A percentile compares a stretch with the other conserved stretches of the same genome.
phyloP scores from a whole-genome alignment of 2,113 vertebrate genomes.

The Tetraodon nigroviridis region DNA sequence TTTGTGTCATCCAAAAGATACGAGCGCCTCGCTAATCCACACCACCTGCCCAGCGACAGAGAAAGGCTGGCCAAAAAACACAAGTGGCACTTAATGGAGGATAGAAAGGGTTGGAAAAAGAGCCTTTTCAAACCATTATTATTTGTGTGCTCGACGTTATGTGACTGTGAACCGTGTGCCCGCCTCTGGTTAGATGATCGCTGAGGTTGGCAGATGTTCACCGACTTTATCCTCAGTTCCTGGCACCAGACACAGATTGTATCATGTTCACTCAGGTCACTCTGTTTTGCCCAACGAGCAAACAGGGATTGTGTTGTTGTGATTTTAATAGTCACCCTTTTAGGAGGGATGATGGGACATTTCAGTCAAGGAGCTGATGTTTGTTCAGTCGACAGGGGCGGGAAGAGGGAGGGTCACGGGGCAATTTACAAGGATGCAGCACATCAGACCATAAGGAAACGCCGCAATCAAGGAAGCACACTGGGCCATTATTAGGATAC shows the following conservation, averaged over 20 bases:
- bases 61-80: conserved; percentile 19
- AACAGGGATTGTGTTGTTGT: background rate
- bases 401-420: background rate
- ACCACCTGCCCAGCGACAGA: conserved; percentile 22
- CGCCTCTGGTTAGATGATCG: conserved; percentile 41
- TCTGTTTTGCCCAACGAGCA: background rate
- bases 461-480: background rate
- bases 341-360: background rate
- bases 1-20: conserved; percentile 10
- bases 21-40: conserved; percentile 21
- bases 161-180: conserved; percentile 33
- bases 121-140: conserved; percentile 25
- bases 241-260: conserved; percentile 18
- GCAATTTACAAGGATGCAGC: background rate
- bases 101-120: background rate
- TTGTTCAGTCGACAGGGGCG: no score
- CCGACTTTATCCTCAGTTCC: conserved; percentile 37
- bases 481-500: no score
- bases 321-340: background rate
- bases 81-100: conserved; percentile 34
- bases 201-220: conserved; percentile 47
- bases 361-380: background rate
- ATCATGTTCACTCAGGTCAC: conserved; percentile 10
- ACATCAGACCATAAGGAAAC: background rate
- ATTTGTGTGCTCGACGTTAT: conserved; percentile 33